Evolutionary conservation across 2,113 vertebrate genomes (phyloP), one percentile per base, ranked within the genome.

Genomic region (Etia nguti): DNA sequence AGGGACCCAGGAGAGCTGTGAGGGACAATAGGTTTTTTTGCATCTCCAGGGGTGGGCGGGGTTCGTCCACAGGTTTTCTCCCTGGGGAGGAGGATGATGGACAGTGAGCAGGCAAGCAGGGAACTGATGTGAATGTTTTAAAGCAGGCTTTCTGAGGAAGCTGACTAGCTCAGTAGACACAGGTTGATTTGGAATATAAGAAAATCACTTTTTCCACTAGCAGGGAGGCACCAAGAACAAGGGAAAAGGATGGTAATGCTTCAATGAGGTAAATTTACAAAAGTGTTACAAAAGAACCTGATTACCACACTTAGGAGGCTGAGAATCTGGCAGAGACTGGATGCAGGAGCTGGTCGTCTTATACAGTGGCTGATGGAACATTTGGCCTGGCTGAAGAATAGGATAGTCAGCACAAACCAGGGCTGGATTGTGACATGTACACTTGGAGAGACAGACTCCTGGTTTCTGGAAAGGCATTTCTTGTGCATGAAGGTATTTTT

Each of bases 21-120:
- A 36, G 18, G 59, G 31, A 36, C 10, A n/a, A 65, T n/a, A 36
- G 5, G 0, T 0, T 0, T 31, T 65, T 65, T 60, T 26, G 60
- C 60, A n/a, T 62, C 10, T 38, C 36, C 31, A 65, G 31, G 31
- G 60, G 18, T 65, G 0, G 20, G 20, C 13, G 34, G 10, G 60
- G 20, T 68, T 22, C 6, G 1, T 68, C 62, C 34, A 0, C 34
- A 3, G 3, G 60, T 68, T 68, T 68, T 38, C 20, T 65, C 60
- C 34, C 34, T 13, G 11, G 60, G 20, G 38, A 65, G 34, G 20
- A 68, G 34, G 34, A 22, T 38, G 34, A 68, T 38, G 6, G 62
- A 22, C n/a, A 34, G 62, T 68, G 62, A 68, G 34, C 34, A 68
- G 60, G 60, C 34, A 68, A 68, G 60, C 34, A 22, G 60, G 20